phyloP scores from a whole-genome alignment of 2,888 invertebrate genomes.

The Osmoderma eremita region DNA sequence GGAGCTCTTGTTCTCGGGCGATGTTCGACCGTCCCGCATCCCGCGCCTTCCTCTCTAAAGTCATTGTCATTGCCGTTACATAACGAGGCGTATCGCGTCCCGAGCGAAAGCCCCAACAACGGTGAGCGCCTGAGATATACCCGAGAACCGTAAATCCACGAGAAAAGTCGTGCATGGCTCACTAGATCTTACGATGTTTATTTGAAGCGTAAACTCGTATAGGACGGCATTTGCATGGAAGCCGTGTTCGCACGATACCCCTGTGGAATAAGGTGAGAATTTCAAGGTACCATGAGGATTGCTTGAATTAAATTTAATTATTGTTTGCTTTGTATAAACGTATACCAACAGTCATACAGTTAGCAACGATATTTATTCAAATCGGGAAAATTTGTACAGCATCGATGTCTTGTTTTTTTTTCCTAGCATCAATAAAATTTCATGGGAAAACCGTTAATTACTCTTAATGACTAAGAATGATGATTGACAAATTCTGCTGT shows the following conservation, averaged over 20 bases:
- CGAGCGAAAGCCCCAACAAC: not conserved
- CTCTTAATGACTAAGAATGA: too few relatives aligned
- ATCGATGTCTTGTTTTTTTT: too few relatives aligned
- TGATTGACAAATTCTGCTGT: too few relatives aligned
- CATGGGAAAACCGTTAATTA: too few relatives aligned
- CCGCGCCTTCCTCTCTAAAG: not conserved
- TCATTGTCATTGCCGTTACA: slow-evolving; percentile 18
- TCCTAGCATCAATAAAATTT: too few relatives aligned
- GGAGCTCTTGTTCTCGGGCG: slow-evolving; percentile 10
- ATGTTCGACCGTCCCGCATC: not conserved
- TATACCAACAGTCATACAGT: too few relatives aligned
- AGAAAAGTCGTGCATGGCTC: slow-evolving; percentile 27
- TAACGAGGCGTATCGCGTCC: slow-evolving; percentile 28
- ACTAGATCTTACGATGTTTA: slow-evolving; percentile 27
- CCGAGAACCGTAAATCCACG: slow-evolving; percentile 24
- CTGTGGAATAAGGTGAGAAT: too few relatives aligned
- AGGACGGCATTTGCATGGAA: not conserved
- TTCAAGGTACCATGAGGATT: too few relatives aligned
- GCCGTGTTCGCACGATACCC: not conserved
- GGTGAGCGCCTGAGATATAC: slow-evolving; percentile 21
- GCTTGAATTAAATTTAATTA: too few relatives aligned
- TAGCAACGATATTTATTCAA: too few relatives aligned
- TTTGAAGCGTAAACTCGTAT: slow-evolving; percentile 14
- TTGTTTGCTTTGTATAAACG: too few relatives aligned
- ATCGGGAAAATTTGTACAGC: too few relatives aligned